Evolutionary conservation across 1,140 invertebrate species (phyloP), one percentile per base, ranked within the genome.

Genomic region (Drosophila cardini): DNA sequence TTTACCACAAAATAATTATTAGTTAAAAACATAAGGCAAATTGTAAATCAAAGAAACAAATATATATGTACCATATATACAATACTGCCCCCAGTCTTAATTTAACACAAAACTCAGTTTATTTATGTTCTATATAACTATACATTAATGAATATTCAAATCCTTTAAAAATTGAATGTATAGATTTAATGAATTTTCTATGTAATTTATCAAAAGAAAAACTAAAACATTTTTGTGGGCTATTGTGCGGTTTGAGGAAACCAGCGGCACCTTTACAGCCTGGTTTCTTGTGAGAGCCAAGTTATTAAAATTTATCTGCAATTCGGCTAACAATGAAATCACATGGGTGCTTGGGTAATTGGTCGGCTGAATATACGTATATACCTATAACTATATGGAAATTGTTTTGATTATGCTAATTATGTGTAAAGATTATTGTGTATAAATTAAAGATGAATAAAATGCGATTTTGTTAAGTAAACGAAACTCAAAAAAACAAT

Each of bases 241-340:
- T 10, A 8, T 36, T 21, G 11, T 43, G 55, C 32, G 38, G 56
- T 72, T 73, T 73, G 40, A 52, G 67, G 18, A 18, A 74, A 74
- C 15, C 61, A 68, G 43, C 26, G 78, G 78, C 78, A 76, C 82
- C 78, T 86, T 78, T 85, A 85, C 78, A 86, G 82, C 78, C 82
- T 32, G n/a, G 11, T 52, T 62, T 18, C 63, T 18, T 67, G 43
- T 55, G 50, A 65, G 64, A 48, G 53, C 26, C 42, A 56, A 30
- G 38, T 48, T 53, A 60, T 36, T 8, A 36, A 26, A 56, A 15
- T 32, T 32, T 13, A 13, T 32, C 21, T 13, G 30, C 13, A 61
- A 60, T 76, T 71, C 64, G 45, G 26, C 32, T 61, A 80, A 16
- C 65, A 30, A 56, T 63, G 43, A 60, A 73, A 70, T 67, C 16